These are phyloP conservation scores for Epinotia nisella DNA, from an alignment of 2,888 invertebrate genomes.

Conservation along the genomic window DNA sequence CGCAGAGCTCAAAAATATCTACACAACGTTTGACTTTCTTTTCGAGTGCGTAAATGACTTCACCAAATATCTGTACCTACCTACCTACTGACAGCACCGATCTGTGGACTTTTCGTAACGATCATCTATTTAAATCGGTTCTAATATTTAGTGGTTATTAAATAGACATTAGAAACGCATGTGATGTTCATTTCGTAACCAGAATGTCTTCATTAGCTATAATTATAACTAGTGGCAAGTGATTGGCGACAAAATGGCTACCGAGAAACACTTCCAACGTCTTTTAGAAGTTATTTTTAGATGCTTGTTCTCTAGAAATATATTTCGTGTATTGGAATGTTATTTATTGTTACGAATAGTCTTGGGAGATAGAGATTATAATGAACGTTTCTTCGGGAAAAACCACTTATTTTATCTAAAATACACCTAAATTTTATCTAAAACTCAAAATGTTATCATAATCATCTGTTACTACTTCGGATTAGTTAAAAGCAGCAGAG, in stretches of 20 bases:
- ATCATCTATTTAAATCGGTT: background rate
- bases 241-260: background rate
- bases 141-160: background rate
- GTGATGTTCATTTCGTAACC: background rate
- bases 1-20: too few species aligned
- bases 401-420: too few species aligned
- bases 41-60: too few species aligned
- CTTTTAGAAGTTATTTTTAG: background rate
- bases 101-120: background rate
- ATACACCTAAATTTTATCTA: too few species aligned
- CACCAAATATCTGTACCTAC: too few species aligned
- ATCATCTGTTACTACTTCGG: too few species aligned
- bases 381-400: too few species aligned
- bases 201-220: background rate
- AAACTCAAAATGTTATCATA: too few species aligned
- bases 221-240: conserved; percentile 4
- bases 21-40: too few species aligned
- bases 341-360: background rate
- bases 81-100: too few species aligned
- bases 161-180: background rate
- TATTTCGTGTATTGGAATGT: background rate
- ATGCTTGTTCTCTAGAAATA: background rate
- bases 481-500: too few species aligned
- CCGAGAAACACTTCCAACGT: background rate
- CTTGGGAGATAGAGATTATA: background rate